Evolutionary conservation across 1,140 invertebrate genomes (phyloP).

Genomic region (Phymastichus coffea): DNA sequence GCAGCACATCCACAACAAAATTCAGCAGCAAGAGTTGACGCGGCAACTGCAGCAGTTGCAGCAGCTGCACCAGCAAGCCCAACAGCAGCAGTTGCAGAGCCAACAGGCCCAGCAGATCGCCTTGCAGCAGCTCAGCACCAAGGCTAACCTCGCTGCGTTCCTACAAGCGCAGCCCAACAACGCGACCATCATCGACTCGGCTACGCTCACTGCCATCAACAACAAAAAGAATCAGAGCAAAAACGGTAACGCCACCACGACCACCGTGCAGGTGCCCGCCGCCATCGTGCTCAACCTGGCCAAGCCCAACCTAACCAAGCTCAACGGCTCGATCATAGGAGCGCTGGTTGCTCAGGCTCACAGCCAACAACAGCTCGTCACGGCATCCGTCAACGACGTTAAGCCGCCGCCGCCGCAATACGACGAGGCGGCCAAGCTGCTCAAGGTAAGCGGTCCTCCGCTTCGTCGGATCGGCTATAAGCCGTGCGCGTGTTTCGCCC

Average conservation of each 20-base stretch:
- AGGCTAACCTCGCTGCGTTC: conserved; percentile 59
- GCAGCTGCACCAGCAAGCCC: conserved; percentile 50
- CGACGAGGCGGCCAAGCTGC: conserved; percentile 69
- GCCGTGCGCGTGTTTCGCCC: too few species aligned
- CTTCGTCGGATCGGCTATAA: too few species aligned
- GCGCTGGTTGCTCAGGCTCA: conserved; percentile 54
- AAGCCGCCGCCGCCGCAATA: conserved; percentile 65
- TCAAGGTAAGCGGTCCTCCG: conserved; percentile 57
- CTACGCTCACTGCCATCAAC: conserved; percentile 51
- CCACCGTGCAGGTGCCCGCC: conserved; percentile 50
- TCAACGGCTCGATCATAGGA: conserved; percentile 50
- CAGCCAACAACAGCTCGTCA: conserved; percentile 44
- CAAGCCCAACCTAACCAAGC: conserved; percentile 49
- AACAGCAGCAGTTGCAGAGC: conserved; percentile 39
- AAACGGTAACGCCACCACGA: conserved; percentile 1
- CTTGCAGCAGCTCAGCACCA: conserved; percentile 56
- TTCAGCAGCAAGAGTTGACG: too few species aligned
- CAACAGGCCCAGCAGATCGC: conserved; percentile 48
- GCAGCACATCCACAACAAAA: conserved; percentile 70
- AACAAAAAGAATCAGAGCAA: conserved; percentile 53
- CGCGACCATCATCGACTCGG: conserved; percentile 48
- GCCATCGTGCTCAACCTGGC: conserved; percentile 53
- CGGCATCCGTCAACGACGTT: conserved; percentile 47
- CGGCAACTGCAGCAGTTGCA: conserved; percentile 62
- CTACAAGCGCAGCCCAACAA: conserved; percentile 58